A percentile compares a stretch with the other conserved stretches of the same genome.
Evolutionary conservation across 2,888 invertebrate genomes (phyloP).

Genomic region (Nomada fabriciana): DNA sequence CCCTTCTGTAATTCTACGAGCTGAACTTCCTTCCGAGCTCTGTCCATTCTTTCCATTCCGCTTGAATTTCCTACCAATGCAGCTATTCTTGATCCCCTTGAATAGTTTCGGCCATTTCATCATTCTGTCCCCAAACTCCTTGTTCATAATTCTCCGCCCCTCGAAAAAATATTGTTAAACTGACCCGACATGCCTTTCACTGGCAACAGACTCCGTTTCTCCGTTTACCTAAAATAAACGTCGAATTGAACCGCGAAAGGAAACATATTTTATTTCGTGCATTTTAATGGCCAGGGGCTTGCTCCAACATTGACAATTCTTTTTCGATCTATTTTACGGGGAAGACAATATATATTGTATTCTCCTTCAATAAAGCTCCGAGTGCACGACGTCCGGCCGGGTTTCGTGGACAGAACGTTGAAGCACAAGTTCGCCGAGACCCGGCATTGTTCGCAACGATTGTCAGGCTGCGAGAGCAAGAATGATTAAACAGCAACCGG

Average conservation of each 20-base stretch:
- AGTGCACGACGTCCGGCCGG: neutral
- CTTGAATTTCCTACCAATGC: neutral
- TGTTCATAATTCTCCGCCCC: neutral
- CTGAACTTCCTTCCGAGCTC: neutral
- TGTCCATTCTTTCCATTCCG: too few relatives aligned
- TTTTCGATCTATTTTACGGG: neutral
- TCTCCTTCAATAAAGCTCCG: neutral
- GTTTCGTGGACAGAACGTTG: neutral
- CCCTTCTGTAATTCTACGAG: neutral
- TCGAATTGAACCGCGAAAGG: too few relatives aligned
- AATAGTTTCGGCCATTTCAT: neutral
- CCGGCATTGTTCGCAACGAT: conserved; percentile 53
- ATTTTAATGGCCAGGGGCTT: too few relatives aligned
- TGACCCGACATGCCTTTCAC: too few relatives aligned
- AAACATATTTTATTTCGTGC: too few relatives aligned
- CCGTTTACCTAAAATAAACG: neutral
- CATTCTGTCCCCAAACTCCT: neutral
- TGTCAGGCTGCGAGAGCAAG: conserved; percentile 45
- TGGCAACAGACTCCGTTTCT: neutral
- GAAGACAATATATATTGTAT: neutral
- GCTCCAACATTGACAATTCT: too few relatives aligned
- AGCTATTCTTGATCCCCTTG: neutral
- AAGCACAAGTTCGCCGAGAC: neutral
- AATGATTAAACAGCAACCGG: conserved; percentile 63
- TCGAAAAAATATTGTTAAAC: too few relatives aligned